Evolutionary conservation across 2,113 vertebrate genomes (phyloP).

Genomic region (human): DNA sequence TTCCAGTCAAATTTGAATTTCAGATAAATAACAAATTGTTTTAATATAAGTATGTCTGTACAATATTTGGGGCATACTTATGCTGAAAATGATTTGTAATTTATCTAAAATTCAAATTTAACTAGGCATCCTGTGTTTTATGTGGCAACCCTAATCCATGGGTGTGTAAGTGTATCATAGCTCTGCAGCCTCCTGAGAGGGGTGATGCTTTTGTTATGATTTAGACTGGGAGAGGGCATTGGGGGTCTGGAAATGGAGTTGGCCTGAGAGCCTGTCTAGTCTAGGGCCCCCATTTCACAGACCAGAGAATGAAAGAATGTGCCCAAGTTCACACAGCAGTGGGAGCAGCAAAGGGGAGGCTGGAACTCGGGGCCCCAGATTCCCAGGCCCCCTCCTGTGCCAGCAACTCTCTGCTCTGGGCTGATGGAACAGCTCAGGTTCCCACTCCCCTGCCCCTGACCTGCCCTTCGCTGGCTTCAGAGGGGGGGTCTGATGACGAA

Average conservation of each 20-base stretch:
- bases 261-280: neutral
- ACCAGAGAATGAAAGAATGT: neutral
- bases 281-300: neutral
- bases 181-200: neutral
- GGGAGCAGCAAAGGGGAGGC: neutral
- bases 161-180: neutral
- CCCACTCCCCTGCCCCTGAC: slow-evolving; percentile 76
- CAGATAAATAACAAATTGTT: neutral
- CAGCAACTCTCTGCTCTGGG: slow-evolving; percentile 31
- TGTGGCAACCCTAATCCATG: neutral
- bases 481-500: slow-evolving; percentile 77
- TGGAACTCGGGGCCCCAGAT: neutral
- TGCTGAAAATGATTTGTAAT: neutral
- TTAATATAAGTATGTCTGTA: neutral
- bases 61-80: neutral
- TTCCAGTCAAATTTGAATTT: slow-evolving; percentile 19
- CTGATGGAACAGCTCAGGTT: slow-evolving; percentile 64
- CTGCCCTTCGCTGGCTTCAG: slow-evolving; percentile 77
- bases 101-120: slow-evolving; percentile 35
- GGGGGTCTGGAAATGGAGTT: neutral
- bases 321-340: slow-evolving; percentile 31
- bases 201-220: neutral
- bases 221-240: neutral
- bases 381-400: slow-evolving; percentile 44
- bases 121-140: neutral